Base-by-base conservation (phyloP, 2,888 invertebrate species). In the Geotrupes spiniger region DNA sequence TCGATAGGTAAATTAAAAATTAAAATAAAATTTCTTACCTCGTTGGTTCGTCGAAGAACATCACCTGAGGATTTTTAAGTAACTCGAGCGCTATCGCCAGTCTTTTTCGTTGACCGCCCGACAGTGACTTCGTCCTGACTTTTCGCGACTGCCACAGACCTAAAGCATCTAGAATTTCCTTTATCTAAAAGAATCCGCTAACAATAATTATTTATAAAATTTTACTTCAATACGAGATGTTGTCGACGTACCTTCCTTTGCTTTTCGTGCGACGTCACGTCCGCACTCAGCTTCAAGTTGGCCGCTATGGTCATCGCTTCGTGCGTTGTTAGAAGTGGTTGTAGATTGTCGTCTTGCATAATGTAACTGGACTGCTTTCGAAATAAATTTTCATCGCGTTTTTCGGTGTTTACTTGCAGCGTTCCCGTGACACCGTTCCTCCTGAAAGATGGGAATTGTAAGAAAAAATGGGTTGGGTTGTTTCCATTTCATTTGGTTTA, bases 11-110 rank as follows among this genome's bases (percentile, higher is more conserved):
- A n/a, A n/a, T n/a, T n/a, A n/a, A n/a, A n/a, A n/a, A n/a, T 36
- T 2, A 36, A 11, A 11, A 2, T 14, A 21, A 28, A 37, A 12
- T 10, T 36, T 49, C n/a, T 60, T 76, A 92, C 92, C 90, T 92
- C 25, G 93, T 95, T 15, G 95, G 95, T 75, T 96, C 95, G 70
- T 96, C 95, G 57, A 96, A 83, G 70, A 95, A 92, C 83, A 95
- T 87, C 39, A 95, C 83, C 1, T 92, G 88, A 1, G 95, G 95
- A 72, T 96, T 92, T 70, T 86, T 91, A 57, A 95, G 84, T 61
- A 96, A 77, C 76, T 96, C 95, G 54, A 93, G 75, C 5, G 93
- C 94, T 55, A 95, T 91, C 1, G 93, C 87, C 40, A 96, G 78
- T 62, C 95, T 79, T 71, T 95, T 96, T 63, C 83, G 84, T 74